Evolutionary conservation across 2,888 invertebrate species (phyloP), one percentile per base, ranked within the genome.

Genomic region (Ormyrus pomaceus): DNA sequence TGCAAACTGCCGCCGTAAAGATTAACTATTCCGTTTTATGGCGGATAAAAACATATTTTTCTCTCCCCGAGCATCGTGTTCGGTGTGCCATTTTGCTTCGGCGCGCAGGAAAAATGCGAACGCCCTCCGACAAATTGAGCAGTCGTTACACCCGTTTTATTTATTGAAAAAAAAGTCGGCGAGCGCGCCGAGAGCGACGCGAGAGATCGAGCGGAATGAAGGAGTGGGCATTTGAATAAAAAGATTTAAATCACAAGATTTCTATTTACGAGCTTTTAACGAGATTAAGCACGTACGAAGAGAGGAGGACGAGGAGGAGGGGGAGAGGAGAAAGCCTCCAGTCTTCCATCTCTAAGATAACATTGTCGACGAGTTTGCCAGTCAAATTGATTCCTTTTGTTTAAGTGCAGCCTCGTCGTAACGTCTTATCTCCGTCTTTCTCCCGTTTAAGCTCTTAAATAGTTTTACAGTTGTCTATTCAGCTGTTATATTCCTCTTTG

Each of bases 221-320:
- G 55, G 19, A 50, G 13, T 3, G 9, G 50, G 45, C 68, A 56
- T 62, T 59, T 62, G 48, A 53, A 68, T 76, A 76, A 50, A 71
- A 53, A 58, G 70, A 77, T 72, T 72, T 46, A 46, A 77, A 71
- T 76, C 56, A 51, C 53, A 10, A 70, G 48, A 61, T 72, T 72
- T 58, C 51, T 80, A 76, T 72, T 76, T 72, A 76, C 61, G 76
- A 80, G 68, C 76, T 80, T 76, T 76, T 76, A 72, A 76, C 71
- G 50, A 79, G 79, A 79, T 79, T 79, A 75, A 79, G 74, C 69
- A 69, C 74, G 73, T 58, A 58, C 50, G 19, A n/a, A 48, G 71
- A 19, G 19, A 19, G 19, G 2, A 19, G 19, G 19, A 19, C 19
- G 19, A 19, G 2, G 19, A 0, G 19, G 58, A 45, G 45, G 2